Base-by-base conservation (phyloP, 2,113 vertebrate genomes). In the Cacatua alba region DNA sequence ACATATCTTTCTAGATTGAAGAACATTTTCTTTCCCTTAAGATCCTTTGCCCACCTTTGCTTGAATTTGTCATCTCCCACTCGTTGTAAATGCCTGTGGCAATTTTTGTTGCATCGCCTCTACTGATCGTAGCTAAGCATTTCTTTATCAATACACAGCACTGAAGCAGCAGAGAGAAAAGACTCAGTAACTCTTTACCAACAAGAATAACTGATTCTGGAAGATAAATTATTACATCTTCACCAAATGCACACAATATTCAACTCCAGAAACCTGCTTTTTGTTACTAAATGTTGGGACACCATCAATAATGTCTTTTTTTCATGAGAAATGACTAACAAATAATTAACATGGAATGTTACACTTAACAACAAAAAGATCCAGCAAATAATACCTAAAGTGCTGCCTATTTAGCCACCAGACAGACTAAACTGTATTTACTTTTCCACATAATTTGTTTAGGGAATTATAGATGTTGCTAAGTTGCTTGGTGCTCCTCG, bases 391-490 rank as follows among this genome's bases (percentile, higher is more conserved):
- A 29, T 43, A 94, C 51, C 82, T 13, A 26, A 84, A 87, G 87
- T 41, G 19, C 26, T 90, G 62, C 77, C 53, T 88, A n/a, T 71
- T 79, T 21, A 88, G 49, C 33, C 63, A 44, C 60, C 67, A 80
- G 11, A 39, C 85, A 83, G 69, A 78, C 76, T 44, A 3, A 92
- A 62, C 63, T 77, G 11, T 91, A 6, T 90, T 95, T 95, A 88
- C 43, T 93, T 96, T 95, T 55, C 77, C 82, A 55, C 46, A 41
- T 72, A 49, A 83, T 91, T 97, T 96, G 39, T 65, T 95, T 44
- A 13, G 28, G 77, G 46, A 96, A 94, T 96, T 94, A 92, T 70
- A 72, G n/a, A 64, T 37, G n/a, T 26, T 91, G 92, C 93, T 96
- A 46, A 82, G 60, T 92, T 91, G 85, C 76, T 84, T 2, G 1